Conservation (phyloP, 2,888 invertebrate species). For the Drosophila infuscata region DNA sequence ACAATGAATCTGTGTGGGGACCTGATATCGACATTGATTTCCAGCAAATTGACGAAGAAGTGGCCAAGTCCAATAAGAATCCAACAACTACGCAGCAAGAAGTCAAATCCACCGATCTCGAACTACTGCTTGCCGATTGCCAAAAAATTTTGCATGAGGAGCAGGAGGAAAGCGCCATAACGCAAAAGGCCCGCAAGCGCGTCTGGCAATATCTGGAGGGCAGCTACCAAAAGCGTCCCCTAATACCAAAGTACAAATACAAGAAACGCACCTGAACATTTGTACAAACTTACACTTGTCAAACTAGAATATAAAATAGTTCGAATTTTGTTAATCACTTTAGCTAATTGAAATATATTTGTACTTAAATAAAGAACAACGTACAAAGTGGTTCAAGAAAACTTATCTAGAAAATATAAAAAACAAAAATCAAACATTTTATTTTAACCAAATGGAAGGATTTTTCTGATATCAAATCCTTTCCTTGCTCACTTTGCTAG, state of each 20-base stretch:
- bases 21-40: conserved; percentile 59
- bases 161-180: conserved; percentile 36
- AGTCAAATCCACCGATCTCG: conserved; percentile 35
- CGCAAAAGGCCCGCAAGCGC: conserved; percentile 48
- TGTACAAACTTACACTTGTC: background rate
- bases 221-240: conserved; percentile 49
- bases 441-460: background rate
- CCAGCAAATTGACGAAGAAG: conserved; percentile 40
- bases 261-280: conserved; percentile 11
- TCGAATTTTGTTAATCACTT: background rate
- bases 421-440: background rate
- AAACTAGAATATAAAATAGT: background rate
- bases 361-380: background rate
- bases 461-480: background rate
- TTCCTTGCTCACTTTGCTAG: background rate
- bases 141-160: conserved; percentile 48
- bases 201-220: conserved; percentile 47
- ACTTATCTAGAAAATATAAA: background rate
- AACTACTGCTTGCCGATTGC: conserved; percentile 44
- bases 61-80: conserved; percentile 27
- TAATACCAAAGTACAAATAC: conserved; percentile 57
- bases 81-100: background rate
- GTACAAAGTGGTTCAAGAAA: background rate
- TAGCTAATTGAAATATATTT: conserved; percentile 8
- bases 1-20: conserved; percentile 34